A percentile compares a stretch with the other conserved stretches of the same genome.
Conservation (phyloP, 1,140 invertebrate species). For the Anastatus disparis region DNA sequence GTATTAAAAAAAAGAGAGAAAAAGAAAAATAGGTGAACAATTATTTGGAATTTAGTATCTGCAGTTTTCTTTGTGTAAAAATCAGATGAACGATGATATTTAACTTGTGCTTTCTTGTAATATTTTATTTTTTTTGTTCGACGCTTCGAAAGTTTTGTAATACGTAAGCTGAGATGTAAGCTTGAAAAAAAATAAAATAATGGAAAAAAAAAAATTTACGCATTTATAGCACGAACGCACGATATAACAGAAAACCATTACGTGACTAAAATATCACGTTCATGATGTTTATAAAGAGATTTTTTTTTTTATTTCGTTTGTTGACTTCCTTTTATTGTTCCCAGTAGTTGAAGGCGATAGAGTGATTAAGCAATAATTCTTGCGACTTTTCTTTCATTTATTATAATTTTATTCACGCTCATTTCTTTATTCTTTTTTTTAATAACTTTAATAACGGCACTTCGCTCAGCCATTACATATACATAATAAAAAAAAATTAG, state of each 20-base stretch:
- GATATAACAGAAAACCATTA: slow-evolving; percentile 28
- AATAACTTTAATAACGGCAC: too few relatives aligned
- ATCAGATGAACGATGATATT: slow-evolving; percentile 4
- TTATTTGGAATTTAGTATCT: slow-evolving; percentile 4
- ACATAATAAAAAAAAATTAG: too few relatives aligned
- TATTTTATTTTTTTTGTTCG: slow-evolving; percentile 20
- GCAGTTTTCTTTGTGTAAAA: not conserved
- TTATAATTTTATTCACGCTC: not conserved
- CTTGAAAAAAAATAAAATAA: too few relatives aligned
- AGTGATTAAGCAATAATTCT: not conserved
- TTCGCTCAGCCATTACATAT: too few relatives aligned
- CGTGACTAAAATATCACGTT: slow-evolving; percentile 38
- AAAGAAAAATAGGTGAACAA: slow-evolving; percentile 20
- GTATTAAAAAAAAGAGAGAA: not conserved
- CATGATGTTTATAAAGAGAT: slow-evolving; percentile 26
- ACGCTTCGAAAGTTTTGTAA: slow-evolving; percentile 2
- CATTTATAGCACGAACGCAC: slow-evolving; percentile 11
- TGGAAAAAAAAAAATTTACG: slow-evolving; percentile 21
- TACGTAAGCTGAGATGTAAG: not conserved
- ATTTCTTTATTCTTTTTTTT: too few relatives aligned
- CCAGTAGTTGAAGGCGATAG: not conserved
- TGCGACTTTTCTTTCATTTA: too few relatives aligned
- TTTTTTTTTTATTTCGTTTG: too few relatives aligned
- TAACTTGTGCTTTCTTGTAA: too few relatives aligned
- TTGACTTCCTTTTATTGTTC: slow-evolving; percentile 5